Evolutionary conservation across 2,797 vertebrate species (phyloP), one percentile per base, ranked within the genome.

Genomic region (Saxicola maurus): DNA sequence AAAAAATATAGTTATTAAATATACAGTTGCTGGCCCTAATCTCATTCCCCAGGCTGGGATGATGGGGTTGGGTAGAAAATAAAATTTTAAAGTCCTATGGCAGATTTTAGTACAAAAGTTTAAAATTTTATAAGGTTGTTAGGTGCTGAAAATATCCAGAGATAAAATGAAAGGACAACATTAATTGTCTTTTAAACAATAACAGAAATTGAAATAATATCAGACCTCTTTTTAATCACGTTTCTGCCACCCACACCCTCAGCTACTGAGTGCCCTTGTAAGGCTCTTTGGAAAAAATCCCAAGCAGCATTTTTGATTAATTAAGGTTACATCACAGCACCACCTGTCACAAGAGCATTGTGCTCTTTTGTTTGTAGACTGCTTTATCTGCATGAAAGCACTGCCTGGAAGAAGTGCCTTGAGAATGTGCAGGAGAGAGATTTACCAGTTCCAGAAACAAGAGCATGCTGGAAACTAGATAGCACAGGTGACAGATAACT

Each of bases 281-380:
- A 78, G 33, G 37, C 28, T 61, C 66, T 73, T 68, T 6, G 5
- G 68, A 79, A 84, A 83, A 84, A 67, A n/a, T 31, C 30, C 13
- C 13, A 43, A 48, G 67, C 53, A 56, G 27, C 10, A 35, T 20
- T 30, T 62, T 71, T 84, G 65, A 92, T 69, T 82, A 89, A 89
- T 89, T 85, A 77, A 77, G 24, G 38, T 67, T 74, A 80, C 55
- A 61, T 57, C 37, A 67, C 40, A 87, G 28, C 61, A 89, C 21
- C 66, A 68, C 66, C 73, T 67, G 21, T 31, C 76, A 80, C 53
- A 84, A 59, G 28, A 74, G n/a, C 35, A 59, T 42, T 77, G 31
- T 11, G 38, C 11, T 51, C 49, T 78, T 74, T 83, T 92, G 82
- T 87, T 89, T 89, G 83, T 23, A 74, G 53, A 87, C 60, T 49